Base-by-base conservation (phyloP, 2,113 vertebrate genomes). In the Datnioides undecimradiatus region DNA sequence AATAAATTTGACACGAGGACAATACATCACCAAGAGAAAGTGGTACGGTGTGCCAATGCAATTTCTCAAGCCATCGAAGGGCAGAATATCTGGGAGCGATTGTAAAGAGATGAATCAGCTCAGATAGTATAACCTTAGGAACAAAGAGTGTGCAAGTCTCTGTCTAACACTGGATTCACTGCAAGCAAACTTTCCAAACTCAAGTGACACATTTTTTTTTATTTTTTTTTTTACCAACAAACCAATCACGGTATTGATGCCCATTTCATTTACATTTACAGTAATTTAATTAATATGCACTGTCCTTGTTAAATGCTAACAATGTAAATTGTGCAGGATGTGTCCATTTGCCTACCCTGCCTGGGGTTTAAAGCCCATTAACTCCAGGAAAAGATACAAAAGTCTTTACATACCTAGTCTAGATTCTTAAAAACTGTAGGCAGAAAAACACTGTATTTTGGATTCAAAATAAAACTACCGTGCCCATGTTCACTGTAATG, bases 11-110 rank as follows among this genome's bases (percentile, higher is more conserved):
- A 64, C 31, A 41, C 13, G 14, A 36, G 31, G 31, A 46, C 27
- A 64, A 65, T 76, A 63, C 8, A 43, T 71, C 66, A 62, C 31
- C 2, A 17, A 33, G 43, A 67, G n/a, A 55, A 25, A 73, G 11
- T 40, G 48, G 34, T 17, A 3, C 5, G 25, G 5, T 46, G 33
- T 60, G 58, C 43, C 51, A 29, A 27, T 54, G 57, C 66, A 79
- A 43, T 72, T 45, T 67, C 9, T 78, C 19, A 54, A 70, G 49
- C 19, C 9, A 43, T 40, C 3, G 1, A 29, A 62, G 64, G 62
- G 31, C 34, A 48, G 23, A 57, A 51, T 72, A 74, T 69, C 4
- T 19, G 19, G 55, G 55, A 38, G 21, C 29, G 27, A 71, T 48
- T 62, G 17, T 31, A 34, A 31, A 65, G 29, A 62, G 33, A 52